A percentile compares a stretch with the other conserved stretches of the same genome.
phyloP scores from a whole-genome alignment of 2,888 invertebrate species.

The Apamea anceps region DNA sequence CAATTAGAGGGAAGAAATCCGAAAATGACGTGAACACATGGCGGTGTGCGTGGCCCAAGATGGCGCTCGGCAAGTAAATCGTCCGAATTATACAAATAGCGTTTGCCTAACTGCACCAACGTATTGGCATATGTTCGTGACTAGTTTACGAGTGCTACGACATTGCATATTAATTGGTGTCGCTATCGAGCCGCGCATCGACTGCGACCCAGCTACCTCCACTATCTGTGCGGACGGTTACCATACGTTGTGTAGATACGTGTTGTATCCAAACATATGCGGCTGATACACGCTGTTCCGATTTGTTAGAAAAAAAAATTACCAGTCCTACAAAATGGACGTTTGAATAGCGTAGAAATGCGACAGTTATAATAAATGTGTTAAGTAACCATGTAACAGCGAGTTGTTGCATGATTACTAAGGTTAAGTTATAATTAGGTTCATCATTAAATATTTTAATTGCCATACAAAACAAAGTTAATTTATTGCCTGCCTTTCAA shows the following conservation, averaged over 20 bases:
- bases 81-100: slow-evolving; percentile 88
- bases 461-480: slow-evolving; percentile 52
- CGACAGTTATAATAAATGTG: neutral
- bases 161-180: slow-evolving; percentile 90
- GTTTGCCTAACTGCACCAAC: slow-evolving; percentile 86
- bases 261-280: slow-evolving; percentile 37
- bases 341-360: neutral
- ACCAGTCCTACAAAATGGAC: neutral
- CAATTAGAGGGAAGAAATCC: slow-evolving; percentile 58
- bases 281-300: slow-evolving; percentile 16
- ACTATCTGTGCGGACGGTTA: slow-evolving; percentile 64
- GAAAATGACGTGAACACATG: slow-evolving; percentile 57
- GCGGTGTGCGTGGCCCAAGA: slow-evolving; percentile 62
- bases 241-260: slow-evolving; percentile 55
- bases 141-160: slow-evolving; percentile 89
- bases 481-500: slow-evolving; percentile 53
- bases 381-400: neutral
- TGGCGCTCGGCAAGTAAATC: slow-evolving; percentile 77
- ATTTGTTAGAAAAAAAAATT: slow-evolving; percentile 21
- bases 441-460: slow-evolving; percentile 41
- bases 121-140: slow-evolving; percentile 90
- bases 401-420: neutral
- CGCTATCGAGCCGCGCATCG: slow-evolving; percentile 87
- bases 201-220: slow-evolving; percentile 83
- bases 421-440: slow-evolving; percentile 11